A percentile compares a stretch with the other conserved stretches of the same genome.
Evolutionary conservation across 1,140 invertebrate species (phyloP).

Genomic region (Drosophila sulfurigaster): DNA sequence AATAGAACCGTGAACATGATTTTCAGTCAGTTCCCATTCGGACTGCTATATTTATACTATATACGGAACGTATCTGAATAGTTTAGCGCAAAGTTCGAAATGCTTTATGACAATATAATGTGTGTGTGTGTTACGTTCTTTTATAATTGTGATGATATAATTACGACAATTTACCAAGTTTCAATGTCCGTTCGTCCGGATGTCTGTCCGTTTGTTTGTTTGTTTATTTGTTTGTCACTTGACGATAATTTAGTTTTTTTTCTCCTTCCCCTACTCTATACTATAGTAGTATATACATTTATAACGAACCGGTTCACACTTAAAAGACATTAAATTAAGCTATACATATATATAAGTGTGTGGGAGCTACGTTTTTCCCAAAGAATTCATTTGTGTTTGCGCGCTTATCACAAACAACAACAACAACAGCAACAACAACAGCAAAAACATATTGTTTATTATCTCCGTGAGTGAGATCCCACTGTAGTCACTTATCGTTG

Average conservation of each 20-base stretch:
- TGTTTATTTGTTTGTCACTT: slow-evolving; percentile 49
- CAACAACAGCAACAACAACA: background rate
- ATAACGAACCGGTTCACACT: slow-evolving; percentile 30
- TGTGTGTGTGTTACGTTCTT: slow-evolving; percentile 22
- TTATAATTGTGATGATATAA: slow-evolving; percentile 53
- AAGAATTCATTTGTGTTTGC: slow-evolving; percentile 12
- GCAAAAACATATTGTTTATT: background rate
- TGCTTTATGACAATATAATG: slow-evolving; percentile 41
- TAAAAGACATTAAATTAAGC: slow-evolving; percentile 25
- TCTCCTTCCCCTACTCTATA: slow-evolving; percentile 11
- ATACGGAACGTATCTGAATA: slow-evolving; percentile 13
- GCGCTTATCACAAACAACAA: slow-evolving; percentile 10
- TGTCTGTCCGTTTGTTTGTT: slow-evolving; percentile 7
- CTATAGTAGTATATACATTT: slow-evolving; percentile 9
- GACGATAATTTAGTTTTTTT: slow-evolving; percentile 45
- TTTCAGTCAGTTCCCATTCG: slow-evolving; percentile 7
- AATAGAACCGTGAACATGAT: slow-evolving; percentile 22
- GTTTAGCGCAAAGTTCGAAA: slow-evolving; percentile 47
- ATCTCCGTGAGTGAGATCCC: background rate
- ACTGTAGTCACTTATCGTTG: slow-evolving; percentile 3
- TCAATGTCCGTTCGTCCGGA: background rate
- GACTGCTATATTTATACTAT: background rate
- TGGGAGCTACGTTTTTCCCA: slow-evolving; percentile 14
- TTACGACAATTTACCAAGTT: slow-evolving; percentile 45
- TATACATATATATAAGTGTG: background rate